Conservation (phyloP, 2,797 vertebrate genomes). For the Molossus molossus region DNA sequence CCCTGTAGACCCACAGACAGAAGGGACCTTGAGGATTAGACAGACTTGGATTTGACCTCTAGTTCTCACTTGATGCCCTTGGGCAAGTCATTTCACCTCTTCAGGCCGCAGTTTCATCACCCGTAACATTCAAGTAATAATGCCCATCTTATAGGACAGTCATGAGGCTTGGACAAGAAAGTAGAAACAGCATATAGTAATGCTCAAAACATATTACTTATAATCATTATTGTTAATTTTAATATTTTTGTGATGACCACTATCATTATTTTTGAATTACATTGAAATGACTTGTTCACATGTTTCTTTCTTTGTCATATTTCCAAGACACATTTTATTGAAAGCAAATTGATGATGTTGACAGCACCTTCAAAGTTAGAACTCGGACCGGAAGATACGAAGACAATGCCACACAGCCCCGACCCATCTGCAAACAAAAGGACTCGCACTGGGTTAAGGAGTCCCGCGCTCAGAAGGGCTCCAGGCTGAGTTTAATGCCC, state of each 20-base stretch:
- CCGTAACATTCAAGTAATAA: constrained; percentile 69
- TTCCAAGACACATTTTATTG: constrained; percentile 53
- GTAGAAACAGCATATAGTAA: constrained; percentile 58
- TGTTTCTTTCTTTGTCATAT: constrained; percentile 29
- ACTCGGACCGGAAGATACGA: neutral
- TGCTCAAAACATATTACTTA: constrained; percentile 76
- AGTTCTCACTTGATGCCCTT: neutral
- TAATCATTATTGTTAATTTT: constrained; percentile 62
- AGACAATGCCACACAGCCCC: neutral
- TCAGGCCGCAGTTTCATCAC: constrained; percentile 57
- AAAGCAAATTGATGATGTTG: neutral
- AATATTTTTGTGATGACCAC: constrained; percentile 72
- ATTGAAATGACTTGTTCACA: constrained; percentile 67
- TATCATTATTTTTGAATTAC: constrained; percentile 76
- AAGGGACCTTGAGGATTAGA: constrained; percentile 11
- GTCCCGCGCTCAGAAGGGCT: neutral
- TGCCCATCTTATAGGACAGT: constrained; percentile 45
- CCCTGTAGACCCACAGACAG: neutral
- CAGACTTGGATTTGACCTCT: neutral
- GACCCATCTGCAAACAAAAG: neutral
- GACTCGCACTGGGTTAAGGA: neutral
- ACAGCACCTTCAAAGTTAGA: constrained; percentile 18
- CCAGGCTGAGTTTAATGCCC: neutral
- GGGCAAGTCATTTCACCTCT: constrained; percentile 50
- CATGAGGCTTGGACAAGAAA: constrained; percentile 61